Conservation (phyloP, 2,888 invertebrate species). For the Parnassius orleans region DNA sequence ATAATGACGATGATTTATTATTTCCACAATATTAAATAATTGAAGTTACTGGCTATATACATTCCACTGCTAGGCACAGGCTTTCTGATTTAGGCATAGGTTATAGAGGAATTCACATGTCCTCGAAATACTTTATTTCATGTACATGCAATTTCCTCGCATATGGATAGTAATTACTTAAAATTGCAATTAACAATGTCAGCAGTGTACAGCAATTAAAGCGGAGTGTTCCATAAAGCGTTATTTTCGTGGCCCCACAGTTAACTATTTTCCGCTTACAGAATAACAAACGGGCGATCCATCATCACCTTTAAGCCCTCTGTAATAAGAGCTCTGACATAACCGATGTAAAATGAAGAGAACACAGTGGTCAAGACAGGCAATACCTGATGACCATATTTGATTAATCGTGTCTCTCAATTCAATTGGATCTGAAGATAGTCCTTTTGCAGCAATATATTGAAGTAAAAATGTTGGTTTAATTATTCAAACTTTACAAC, state of each 20-base stretch:
- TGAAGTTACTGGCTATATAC: no score
- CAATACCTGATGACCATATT: slow-evolving; percentile 47
- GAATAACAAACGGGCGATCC: slow-evolving; percentile 43
- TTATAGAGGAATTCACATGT: no score
- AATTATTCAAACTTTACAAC: slow-evolving; percentile 13
- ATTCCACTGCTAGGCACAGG: no score
- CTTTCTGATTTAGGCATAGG: no score
- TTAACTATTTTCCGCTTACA: slow-evolving; percentile 27
- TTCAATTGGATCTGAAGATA: slow-evolving; percentile 35
- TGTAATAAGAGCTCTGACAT: slow-evolving; percentile 54
- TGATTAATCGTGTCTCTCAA: slow-evolving; percentile 50
- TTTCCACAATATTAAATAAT: no score
- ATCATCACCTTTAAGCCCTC: slow-evolving; percentile 51
- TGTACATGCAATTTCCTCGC: no score
- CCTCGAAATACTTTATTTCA: no score
- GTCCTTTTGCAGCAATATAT: slow-evolving; percentile 12
- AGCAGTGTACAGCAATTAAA: neutral
- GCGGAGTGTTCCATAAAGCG: neutral
- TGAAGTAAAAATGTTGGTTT: slow-evolving; percentile 17
- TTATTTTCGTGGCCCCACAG: slow-evolving; percentile 11
- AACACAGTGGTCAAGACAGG: slow-evolving; percentile 33
- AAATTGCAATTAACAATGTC: neutral
- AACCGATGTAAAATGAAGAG: slow-evolving; percentile 41
- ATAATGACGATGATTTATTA: no score
- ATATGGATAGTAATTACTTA: no score